phyloP scores from a whole-genome alignment of 2,888 invertebrate genomes.

The Tenodera sinensis region DNA sequence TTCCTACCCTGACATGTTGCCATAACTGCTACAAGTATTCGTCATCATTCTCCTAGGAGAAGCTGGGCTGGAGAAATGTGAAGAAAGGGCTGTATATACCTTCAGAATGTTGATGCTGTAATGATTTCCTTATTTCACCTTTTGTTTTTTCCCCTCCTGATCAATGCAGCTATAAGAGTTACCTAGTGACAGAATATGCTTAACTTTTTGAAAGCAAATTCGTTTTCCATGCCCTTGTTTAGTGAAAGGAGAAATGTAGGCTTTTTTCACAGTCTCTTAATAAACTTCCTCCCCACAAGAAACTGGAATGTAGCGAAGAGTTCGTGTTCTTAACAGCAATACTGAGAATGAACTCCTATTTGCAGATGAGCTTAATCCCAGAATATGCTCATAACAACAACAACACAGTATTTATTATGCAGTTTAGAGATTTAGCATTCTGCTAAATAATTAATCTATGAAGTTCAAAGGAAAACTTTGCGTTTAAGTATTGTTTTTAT shows the following conservation, averaged over 20 bases:
- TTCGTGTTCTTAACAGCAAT: not conserved
- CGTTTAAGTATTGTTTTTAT: too few species aligned
- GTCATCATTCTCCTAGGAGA: not conserved
- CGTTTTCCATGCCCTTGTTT: not conserved
- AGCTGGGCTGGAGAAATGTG: not conserved
- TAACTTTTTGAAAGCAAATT: not conserved
- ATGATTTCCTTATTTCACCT: too few species aligned
- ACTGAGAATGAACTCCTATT: not conserved
- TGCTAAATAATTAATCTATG: too few species aligned
- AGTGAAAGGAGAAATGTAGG: not conserved
- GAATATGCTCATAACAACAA: not conserved
- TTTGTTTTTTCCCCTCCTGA: not conserved
- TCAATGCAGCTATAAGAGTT: not conserved
- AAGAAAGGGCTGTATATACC: not conserved
- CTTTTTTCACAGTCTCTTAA: not conserved
- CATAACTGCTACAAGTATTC: not conserved
- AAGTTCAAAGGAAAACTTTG: too few species aligned
- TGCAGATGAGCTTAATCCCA: not conserved
- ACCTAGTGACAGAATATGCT: not conserved
- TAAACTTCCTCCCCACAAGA: not conserved
- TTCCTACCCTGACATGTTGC: conserved; percentile 59
- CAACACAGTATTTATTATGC: too few species aligned
- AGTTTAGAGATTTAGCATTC: too few species aligned
- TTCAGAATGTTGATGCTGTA: not conserved
- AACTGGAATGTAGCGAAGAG: not conserved